These are phyloP conservation scores for Isurus oxyrinchus DNA, from an alignment of 2,113 vertebrate genomes.

Conservation along the genomic window DNA sequence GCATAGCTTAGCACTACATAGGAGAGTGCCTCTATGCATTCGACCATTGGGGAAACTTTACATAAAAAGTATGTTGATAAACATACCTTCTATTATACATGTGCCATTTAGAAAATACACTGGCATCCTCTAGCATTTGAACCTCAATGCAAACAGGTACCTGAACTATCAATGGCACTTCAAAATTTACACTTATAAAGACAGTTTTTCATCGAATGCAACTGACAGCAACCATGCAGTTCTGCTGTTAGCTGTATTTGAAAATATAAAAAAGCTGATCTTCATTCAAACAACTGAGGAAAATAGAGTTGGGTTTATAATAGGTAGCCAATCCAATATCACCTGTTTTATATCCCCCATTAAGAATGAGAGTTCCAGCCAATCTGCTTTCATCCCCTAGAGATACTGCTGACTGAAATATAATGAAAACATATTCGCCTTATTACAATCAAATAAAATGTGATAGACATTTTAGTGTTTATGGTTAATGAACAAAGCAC, in stretches of 20 bases:
- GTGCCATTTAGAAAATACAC: neutral
- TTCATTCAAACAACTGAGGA: neutral
- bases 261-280: neutral
- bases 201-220: neutral
- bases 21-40: neutral
- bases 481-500: neutral
- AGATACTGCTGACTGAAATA: neutral
- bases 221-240: neutral
- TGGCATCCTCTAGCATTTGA: neutral
- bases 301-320: neutral
- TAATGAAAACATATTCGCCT: conserved; percentile 42
- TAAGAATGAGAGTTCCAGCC: neutral
- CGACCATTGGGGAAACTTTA: neutral
- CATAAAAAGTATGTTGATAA: neutral
- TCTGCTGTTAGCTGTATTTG: neutral
- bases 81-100: neutral
- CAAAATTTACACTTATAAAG: neutral
- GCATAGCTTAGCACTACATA: neutral
- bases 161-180: neutral
- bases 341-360: neutral
- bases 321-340: neutral
- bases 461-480: neutral
- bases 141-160: neutral
- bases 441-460: neutral
- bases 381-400: neutral